Evolutionary conservation across 1,140 invertebrate genomes (phyloP), one percentile per base, ranked within the genome.

Genomic region (Zaprionus inermis): DNA sequence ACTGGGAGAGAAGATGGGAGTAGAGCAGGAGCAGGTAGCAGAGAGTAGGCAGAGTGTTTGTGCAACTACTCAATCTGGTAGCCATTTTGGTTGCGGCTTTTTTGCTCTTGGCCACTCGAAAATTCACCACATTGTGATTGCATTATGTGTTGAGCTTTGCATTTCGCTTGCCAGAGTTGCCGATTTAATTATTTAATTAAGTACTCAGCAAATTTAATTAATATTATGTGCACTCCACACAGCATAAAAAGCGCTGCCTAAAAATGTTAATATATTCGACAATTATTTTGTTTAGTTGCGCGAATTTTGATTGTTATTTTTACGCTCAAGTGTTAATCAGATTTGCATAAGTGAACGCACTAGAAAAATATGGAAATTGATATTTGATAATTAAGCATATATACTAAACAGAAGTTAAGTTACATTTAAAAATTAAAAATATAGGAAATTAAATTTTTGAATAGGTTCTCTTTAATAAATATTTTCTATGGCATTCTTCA

Each of bases 11-110:
- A 28, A 20, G 20, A 20, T 12, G 10, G 20, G 30, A 0, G 1
- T n/a, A n/a, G n/a, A n/a, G 2, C n/a, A 16, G 2, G 3, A 16
- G n/a, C 9, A 5, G 32, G 11, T n/a, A n/a, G 14, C 3, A 34
- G 28, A 16, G 28, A 18, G 22, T 11, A 0, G 51, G 10, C 24
- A 54, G n/a, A 16, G 38, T 41, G 38, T n/a, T 16, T 16, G 38
- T 16, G 66, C 14, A 61, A 36, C 20, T 52, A 24, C 72, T 60
- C 32, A 55, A 56, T 52, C 41, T 44, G 64, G 46, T 22, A 67
- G 75, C 82, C 78, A 85, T 86, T 85, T 86, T 72, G 75, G 51
- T 46, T 84, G 78, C 22, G 71, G 71, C 72, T 72, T 30, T 28
- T 18, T 11, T 6, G 24, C 22, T 18, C 3, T 6, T 32, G 46